Evolutionary conservation across 2,113 vertebrate genomes (phyloP).

Genomic region (Hippocampus abdominalis): DNA sequence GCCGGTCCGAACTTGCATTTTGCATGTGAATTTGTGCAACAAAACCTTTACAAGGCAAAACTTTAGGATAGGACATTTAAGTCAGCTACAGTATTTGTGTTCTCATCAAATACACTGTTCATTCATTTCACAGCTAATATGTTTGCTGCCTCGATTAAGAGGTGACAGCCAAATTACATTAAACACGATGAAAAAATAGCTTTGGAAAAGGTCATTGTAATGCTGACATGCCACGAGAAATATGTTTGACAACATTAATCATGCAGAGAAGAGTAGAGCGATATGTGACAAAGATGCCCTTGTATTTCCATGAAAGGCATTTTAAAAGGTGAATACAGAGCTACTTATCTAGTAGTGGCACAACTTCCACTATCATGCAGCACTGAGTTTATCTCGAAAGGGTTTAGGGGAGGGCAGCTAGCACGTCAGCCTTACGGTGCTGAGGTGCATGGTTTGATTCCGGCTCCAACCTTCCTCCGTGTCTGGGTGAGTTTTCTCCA

Average conservation of each 20-base stretch:
- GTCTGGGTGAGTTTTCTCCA: too few relatives aligned
- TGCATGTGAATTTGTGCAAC: slow-evolving; percentile 49
- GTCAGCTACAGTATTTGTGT: slow-evolving; percentile 4
- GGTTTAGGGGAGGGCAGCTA: background rate
- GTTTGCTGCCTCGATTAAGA: slow-evolving; percentile 9
- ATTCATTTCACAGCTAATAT: slow-evolving; percentile 18
- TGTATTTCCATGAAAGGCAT: slow-evolving; percentile 18
- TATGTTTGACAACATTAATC: slow-evolving; percentile 43
- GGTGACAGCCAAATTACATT: slow-evolving; percentile 19
- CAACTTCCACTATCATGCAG: slow-evolving; percentile 25
- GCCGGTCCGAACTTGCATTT: slow-evolving; percentile 43
- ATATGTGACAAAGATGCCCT: slow-evolving; percentile 30
- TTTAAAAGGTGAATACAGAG: slow-evolving; percentile 16
- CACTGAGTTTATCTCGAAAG: slow-evolving; percentile 33
- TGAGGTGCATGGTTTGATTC: too few relatives aligned
- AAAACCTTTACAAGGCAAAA: background rate
- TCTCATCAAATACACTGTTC: slow-evolving; percentile 17
- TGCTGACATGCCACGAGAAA: slow-evolving; percentile 41
- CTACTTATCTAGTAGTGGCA: slow-evolving; percentile 36
- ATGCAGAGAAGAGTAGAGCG: slow-evolving; percentile 17
- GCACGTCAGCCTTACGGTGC: too few relatives aligned
- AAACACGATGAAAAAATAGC: slow-evolving; percentile 22
- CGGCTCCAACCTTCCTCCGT: too few relatives aligned
- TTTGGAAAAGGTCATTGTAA: slow-evolving; percentile 25
- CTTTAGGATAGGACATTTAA: background rate